phyloP scores from a whole-genome alignment of 2,888 invertebrate genomes.

The Physocephala rufipes region DNA sequence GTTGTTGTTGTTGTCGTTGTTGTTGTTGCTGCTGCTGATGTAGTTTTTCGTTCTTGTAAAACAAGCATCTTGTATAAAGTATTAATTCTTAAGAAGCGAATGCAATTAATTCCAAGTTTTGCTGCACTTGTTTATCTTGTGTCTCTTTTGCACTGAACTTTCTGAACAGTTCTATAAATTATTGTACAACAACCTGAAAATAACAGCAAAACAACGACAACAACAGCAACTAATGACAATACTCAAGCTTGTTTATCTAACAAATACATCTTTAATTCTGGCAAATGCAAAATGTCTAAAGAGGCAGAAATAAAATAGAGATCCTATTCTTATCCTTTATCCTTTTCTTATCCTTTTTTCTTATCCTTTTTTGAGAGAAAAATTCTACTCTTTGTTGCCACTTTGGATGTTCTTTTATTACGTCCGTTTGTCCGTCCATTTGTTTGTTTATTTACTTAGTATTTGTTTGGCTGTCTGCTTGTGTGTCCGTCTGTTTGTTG shows the following conservation, averaged over 20 bases:
- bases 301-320: conserved; percentile 1
- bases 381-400: background rate
- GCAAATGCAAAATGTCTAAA: conserved; percentile 20
- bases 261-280: conserved; percentile 2
- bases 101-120: conserved; percentile 23
- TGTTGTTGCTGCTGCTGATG: background rate
- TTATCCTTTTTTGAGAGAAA: background rate
- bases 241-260: background rate
- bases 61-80: too few species aligned
- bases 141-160: conserved; percentile 2
- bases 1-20: background rate
- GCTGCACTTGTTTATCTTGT: background rate
- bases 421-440: conserved; percentile 11
- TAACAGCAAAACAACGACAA: background rate
- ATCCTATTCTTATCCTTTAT: too few species aligned
- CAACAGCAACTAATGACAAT: background rate
- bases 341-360: background rate
- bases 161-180: background rate
- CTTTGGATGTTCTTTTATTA: background rate
- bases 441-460: background rate
- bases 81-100: conserved; percentile 18
- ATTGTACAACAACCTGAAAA: background rate
- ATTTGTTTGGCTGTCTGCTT: background rate
- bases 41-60: background rate
- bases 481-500: conserved; percentile 4